Evolutionary conservation across 2,797 vertebrate genomes (phyloP), one percentile per base, ranked within the genome.

Genomic region (Fistularia tabacaria): DNA sequence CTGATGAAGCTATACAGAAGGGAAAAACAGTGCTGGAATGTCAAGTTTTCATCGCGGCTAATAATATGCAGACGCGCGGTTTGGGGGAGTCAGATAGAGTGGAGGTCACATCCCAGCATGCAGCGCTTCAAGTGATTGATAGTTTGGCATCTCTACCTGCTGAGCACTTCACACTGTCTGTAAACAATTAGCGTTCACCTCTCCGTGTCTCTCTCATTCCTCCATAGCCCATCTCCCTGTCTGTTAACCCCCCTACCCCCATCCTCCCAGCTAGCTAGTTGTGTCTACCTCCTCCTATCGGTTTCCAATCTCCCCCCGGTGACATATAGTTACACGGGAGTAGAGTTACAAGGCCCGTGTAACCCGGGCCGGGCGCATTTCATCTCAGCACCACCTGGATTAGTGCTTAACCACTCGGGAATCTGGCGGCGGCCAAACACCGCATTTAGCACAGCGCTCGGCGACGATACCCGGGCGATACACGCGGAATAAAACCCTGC

Each of bases 311-410:
- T 76, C 73, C 83, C 69, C 52, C 69, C 52, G 69, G 80, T 78
- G 77, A 86, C 63, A 73, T 56, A 60, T 66, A 51, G 75, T 72
- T 69, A 84, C 58, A 71, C 77, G 50, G 71, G 79, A 72, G 57
- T 84, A 65, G 68, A 64, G 78, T 87, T 88, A 69, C 82, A 49
- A 10, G 72, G 57, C 68, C 70, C 14, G 38, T 73, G 76, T 74
- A 83, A 80, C 68, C 61, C 47, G 41, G 25, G 79, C 64, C 81
- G 74, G 75, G 57, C 59, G 51, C 77, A 81, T 81, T 82, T 79
- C 73, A 78, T 78, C 74, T 69, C 83, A 77, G 64, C 80, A 79
- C 77, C 84, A 88, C 84, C 83, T 83, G 85, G 79, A 84, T 84
- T 83, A 81, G 82, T 84, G 80, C 76, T 87, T 84, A 86, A 85